phyloP scores from a whole-genome alignment of 1,140 invertebrate species.

The Aphis craccivora region DNA sequence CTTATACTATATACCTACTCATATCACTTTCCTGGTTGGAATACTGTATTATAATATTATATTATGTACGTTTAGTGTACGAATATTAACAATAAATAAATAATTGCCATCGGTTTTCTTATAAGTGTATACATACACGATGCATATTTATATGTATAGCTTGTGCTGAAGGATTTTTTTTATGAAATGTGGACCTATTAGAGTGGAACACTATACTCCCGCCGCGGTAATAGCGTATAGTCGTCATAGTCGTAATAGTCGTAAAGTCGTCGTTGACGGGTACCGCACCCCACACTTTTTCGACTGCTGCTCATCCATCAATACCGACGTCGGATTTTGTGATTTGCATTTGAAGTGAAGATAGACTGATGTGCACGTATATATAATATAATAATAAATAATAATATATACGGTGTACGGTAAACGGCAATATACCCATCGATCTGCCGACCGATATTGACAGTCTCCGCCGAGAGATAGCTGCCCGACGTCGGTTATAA shows the following conservation, averaged over 20 bases:
- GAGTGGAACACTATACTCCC: background rate
- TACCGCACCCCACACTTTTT: background rate
- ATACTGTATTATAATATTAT: background rate
- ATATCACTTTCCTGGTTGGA: background rate
- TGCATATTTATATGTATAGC: background rate
- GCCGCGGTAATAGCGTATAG: background rate
- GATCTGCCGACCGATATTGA: slow-evolving; percentile 52
- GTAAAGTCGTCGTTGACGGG: background rate
- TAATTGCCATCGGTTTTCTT: background rate
- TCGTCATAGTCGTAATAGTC: background rate
- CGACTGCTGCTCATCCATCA: slow-evolving; percentile 31
- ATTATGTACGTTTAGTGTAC: background rate
- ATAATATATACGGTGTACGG: background rate
- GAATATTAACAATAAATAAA: background rate
- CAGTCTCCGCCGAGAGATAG: slow-evolving; percentile 24
- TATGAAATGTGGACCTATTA: slow-evolving; percentile 54
- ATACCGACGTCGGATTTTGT: slow-evolving; percentile 10
- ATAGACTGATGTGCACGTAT: slow-evolving; percentile 32
- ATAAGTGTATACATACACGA: background rate
- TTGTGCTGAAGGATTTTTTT: background rate
- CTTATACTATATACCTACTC: background rate
- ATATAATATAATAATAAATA: background rate
- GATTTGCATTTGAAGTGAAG: slow-evolving; percentile 58
- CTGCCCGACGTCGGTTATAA: slow-evolving; percentile 7
- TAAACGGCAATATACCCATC: slow-evolving; percentile 47